Evolutionary conservation across 2,888 invertebrate species (phyloP).

Genomic region (Athripsodes cinereus): DNA sequence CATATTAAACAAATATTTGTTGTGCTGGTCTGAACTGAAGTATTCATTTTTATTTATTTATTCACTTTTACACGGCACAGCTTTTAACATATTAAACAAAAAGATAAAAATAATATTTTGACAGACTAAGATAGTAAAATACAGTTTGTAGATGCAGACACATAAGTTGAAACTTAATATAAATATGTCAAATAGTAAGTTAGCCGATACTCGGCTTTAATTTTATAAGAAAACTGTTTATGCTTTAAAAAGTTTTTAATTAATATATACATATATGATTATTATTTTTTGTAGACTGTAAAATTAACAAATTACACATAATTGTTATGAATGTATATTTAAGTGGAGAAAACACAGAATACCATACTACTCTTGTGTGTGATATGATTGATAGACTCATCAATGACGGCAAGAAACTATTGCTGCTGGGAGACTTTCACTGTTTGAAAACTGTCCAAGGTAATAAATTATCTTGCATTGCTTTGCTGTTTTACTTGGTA

Average conservation of each 20-base stretch:
- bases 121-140: too few species aligned
- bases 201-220: too few species aligned
- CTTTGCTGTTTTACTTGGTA: too few species aligned
- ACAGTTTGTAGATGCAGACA: too few species aligned
- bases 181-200: background rate
- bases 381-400: constrained; percentile 23
- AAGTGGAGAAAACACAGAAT: constrained; percentile 21
- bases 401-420: constrained; percentile 13
- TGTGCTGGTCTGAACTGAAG: too few species aligned
- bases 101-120: too few species aligned
- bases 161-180: background rate
- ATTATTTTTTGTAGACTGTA: constrained; percentile 39
- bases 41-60: too few species aligned
- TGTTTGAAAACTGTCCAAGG: constrained; percentile 39
- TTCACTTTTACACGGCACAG: too few species aligned
- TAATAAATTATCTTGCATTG: too few species aligned
- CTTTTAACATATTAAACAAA: too few species aligned
- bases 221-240: too few species aligned
- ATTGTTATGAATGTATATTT: constrained; percentile 42
- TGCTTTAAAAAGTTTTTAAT: background rate
- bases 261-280: background rate
- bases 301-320: constrained; percentile 44
- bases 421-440: constrained; percentile 39
- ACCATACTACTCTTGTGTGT: constrained; percentile 18
- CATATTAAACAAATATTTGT: too few species aligned